phyloP scores from a whole-genome alignment of 92 coral and sea anemone species.

The Siderastrea radians region DNA sequence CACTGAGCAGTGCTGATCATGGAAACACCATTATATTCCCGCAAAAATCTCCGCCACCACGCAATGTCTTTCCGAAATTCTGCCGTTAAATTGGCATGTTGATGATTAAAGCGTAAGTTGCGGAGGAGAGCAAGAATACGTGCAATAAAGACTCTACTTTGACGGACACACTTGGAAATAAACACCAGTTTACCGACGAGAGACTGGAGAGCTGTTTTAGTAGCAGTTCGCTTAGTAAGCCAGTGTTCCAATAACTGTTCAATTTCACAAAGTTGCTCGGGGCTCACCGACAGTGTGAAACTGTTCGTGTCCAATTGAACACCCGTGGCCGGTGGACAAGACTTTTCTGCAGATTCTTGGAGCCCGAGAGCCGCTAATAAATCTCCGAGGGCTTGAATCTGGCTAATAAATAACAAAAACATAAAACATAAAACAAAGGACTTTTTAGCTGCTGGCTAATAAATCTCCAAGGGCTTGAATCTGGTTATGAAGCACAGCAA shows the following conservation, averaged over 20 bases:
- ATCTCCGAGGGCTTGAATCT: not conserved
- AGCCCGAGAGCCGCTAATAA: slow-evolving; percentile 40
- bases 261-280: slow-evolving; percentile 31
- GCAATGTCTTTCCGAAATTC: slow-evolving; percentile 32
- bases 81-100: slow-evolving; percentile 20
- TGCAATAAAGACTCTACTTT: slow-evolving; percentile 48
- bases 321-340: slow-evolving; percentile 31
- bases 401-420: not conserved
- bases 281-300: slow-evolving; percentile 20
- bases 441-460: too few species aligned
- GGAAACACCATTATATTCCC: slow-evolving; percentile 50
- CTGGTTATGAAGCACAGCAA: too few species aligned
- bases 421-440: too few species aligned
- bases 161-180: slow-evolving; percentile 27
- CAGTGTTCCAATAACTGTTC: too few species aligned
- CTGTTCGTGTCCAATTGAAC: too few species aligned
- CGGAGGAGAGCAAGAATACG: slow-evolving; percentile 42
- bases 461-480: too few species aligned
- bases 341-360: slow-evolving; percentile 45
- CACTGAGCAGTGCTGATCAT: slow-evolving; percentile 23
- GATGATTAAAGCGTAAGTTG: slow-evolving; percentile 35
- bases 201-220: slow-evolving; percentile 34
- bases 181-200: slow-evolving; percentile 41
- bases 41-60: slow-evolving; percentile 61
- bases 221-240: too few species aligned